These are phyloP conservation scores for Etheostoma nigrum DNA, from an alignment of 2,797 vertebrate genomes.

Conservation along the genomic window DNA sequence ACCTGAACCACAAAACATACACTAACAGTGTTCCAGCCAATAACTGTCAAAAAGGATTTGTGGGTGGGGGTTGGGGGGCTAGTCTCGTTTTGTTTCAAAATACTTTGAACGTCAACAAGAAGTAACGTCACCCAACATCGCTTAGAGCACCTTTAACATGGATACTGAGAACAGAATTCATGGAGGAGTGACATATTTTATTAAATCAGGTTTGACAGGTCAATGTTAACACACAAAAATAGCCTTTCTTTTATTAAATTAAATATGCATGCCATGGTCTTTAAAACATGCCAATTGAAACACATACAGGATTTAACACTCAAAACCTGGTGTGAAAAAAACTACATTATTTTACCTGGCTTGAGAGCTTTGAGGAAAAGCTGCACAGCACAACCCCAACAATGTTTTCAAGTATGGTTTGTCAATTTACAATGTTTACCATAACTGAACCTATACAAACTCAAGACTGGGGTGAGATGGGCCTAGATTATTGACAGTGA, in stretches of 20 bases:
- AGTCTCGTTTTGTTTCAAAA: too few relatives aligned
- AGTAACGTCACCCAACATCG: too few relatives aligned
- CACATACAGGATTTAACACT: background rate
- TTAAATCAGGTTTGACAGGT: slow-evolving; percentile 28
- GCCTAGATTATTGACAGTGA: background rate
- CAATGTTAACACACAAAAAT: slow-evolving; percentile 34
- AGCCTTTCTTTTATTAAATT: slow-evolving; percentile 23
- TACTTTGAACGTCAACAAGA: too few relatives aligned
- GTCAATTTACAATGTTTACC: slow-evolving; percentile 27
- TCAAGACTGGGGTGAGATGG: background rate
- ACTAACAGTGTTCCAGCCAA: too few relatives aligned
- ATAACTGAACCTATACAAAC: background rate
- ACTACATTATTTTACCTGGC: slow-evolving; percentile 1
- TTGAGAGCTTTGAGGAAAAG: slow-evolving; percentile 2
- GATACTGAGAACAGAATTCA: background rate
- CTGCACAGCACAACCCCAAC: slow-evolving; percentile 19
- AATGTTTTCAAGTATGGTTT: slow-evolving; percentile 22
- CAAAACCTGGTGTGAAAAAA: slow-evolving; percentile 13
- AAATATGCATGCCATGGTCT: slow-evolving; percentile 1
- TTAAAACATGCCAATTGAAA: background rate
- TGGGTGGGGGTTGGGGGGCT: too few relatives aligned
- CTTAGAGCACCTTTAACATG: background rate
- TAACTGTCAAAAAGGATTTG: too few relatives aligned
- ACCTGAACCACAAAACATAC: too few relatives aligned
- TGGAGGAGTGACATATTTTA: background rate